Conservation (phyloP, 2,113 vertebrate species). For the Ia io region DNA sequence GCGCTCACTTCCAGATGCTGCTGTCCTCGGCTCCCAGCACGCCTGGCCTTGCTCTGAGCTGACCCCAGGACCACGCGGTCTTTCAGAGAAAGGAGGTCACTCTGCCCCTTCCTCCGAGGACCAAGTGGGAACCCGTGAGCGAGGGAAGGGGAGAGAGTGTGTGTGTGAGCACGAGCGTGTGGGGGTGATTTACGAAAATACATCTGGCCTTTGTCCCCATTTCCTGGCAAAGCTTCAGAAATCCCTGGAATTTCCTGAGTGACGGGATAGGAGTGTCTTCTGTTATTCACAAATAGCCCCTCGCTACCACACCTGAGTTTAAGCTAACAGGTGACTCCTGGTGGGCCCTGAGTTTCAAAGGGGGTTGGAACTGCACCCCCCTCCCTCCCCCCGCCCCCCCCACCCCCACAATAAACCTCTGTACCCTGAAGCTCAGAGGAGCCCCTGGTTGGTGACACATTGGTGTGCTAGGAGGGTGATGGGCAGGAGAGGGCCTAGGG, state of each 20-base stretch:
- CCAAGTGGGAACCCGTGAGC: not conserved
- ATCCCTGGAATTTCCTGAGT: not conserved
- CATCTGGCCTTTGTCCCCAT: not conserved
- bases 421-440: rapidly evolving
- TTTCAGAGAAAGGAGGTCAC: not conserved
- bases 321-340: not conserved
- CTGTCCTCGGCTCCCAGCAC: rapidly evolving
- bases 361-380: no score
- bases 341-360: not conserved
- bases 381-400: rapidly evolving
- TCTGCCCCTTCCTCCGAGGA: not conserved
- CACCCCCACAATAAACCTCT: no score
- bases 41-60: not conserved
- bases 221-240: not conserved
- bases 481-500: not conserved
- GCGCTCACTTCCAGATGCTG: rapidly evolving
- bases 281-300: not conserved
- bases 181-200: not conserved
- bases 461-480: not conserved
- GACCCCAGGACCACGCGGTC: not conserved
- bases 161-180: not conserved
- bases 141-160: not conserved
- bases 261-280: not conserved
- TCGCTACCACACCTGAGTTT: not conserved
- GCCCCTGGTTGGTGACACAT: not conserved